Percentiles rank a stretch among this genome's conserved stretches.
phyloP scores from a whole-genome alignment of 2,888 invertebrate genomes.

The Acronicta psi region DNA sequence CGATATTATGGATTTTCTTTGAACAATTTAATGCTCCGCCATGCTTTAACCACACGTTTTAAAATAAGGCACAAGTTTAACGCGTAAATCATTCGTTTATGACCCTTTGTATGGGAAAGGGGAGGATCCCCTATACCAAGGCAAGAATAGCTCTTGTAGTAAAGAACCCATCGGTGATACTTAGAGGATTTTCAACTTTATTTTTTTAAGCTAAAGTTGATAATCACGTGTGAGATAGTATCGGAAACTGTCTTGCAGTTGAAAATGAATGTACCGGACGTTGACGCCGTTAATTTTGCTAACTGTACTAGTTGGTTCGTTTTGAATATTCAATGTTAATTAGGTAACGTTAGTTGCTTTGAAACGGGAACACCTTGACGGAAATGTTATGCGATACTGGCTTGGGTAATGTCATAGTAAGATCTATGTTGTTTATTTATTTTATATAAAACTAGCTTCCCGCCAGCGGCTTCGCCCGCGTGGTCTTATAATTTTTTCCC shows the following conservation, averaged over 20 bases:
- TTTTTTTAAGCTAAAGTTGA: background rate
- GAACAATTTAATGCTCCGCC: slow-evolving; percentile 32
- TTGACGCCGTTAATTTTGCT: slow-evolving; percentile 56
- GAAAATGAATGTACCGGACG: slow-evolving; percentile 56
- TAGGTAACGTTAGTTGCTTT: slow-evolving; percentile 32
- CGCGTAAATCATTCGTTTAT: slow-evolving; percentile 82
- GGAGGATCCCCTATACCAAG: slow-evolving; percentile 67
- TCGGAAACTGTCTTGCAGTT: slow-evolving; percentile 49
- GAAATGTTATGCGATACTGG: slow-evolving; percentile 24
- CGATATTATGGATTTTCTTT: slow-evolving; percentile 33
- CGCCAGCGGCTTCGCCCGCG: too few species aligned
- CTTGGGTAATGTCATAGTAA: slow-evolving; percentile 25
- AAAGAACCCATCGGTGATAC: slow-evolving; percentile 15
- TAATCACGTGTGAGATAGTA: slow-evolving; percentile 7
- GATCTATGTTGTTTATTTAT: background rate
- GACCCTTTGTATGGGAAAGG: slow-evolving; percentile 73
- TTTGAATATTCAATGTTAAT: slow-evolving; percentile 62
- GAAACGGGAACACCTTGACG: slow-evolving; percentile 39
- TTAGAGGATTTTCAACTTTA: slow-evolving; percentile 23
- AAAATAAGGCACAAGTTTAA: slow-evolving; percentile 62
- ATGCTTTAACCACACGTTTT: slow-evolving; percentile 58
- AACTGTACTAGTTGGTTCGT: slow-evolving; percentile 57
- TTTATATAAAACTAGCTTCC: too few species aligned
- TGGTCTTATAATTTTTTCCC: too few species aligned
- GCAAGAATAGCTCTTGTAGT: slow-evolving; percentile 66